Conservation (phyloP, 2,888 invertebrate species). For the Cryptus armator region DNA sequence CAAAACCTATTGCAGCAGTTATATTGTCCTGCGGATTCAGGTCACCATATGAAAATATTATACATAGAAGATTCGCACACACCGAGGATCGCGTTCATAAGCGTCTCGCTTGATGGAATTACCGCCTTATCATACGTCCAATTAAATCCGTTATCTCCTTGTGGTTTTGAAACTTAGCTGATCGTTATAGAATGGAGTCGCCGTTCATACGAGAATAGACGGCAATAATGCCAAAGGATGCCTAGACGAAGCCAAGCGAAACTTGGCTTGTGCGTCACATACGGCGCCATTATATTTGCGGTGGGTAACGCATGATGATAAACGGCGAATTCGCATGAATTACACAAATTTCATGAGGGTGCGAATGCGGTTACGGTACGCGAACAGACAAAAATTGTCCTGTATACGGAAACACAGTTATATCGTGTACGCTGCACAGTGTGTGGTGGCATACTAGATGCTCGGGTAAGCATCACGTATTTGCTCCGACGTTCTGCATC, state of each 20-base stretch:
- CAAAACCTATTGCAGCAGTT: neutral
- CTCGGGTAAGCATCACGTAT: conserved; percentile 42
- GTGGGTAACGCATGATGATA: neutral
- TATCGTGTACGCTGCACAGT: no score
- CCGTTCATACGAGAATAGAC: neutral
- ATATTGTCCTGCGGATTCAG: neutral
- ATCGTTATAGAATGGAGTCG: conserved; percentile 16
- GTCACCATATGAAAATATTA: no score
- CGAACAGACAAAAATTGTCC: conserved; percentile 37
- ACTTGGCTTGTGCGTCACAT: conserved; percentile 33
- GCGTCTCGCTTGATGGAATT: no score
- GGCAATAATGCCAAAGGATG: neutral
- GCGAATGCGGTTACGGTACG: conserved; percentile 49
- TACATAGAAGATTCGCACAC: no score
- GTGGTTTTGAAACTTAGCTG: conserved; percentile 38
- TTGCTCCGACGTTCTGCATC: conserved; percentile 58
- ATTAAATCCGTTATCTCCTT: conserved; percentile 41
- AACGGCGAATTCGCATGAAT: conserved; percentile 51
- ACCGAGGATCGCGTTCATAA: no score
- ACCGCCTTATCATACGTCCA: conserved; percentile 41
- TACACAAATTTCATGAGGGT: conserved; percentile 53
- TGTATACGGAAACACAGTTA: neutral
- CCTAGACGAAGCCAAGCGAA: neutral
- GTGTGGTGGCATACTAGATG: neutral
- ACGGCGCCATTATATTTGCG: neutral